Percentiles rank a stretch among this genome's conserved stretches.
These are phyloP conservation scores for Chesias legatella DNA, from an alignment of 2,888 invertebrate species.

Conservation along the genomic window DNA sequence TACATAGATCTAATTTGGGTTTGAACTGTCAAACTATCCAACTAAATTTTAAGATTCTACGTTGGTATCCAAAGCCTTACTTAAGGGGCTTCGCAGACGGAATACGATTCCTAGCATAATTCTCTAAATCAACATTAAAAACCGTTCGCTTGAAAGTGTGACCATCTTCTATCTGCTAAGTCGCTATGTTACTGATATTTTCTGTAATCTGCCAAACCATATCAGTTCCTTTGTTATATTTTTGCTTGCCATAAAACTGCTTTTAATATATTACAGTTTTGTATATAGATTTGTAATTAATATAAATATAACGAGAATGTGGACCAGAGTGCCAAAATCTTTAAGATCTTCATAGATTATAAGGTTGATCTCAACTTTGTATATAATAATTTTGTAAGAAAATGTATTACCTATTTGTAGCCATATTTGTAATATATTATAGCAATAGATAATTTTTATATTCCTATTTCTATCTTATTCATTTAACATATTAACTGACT, in stretches of 20 bases:
- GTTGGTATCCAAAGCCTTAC: too few relatives aligned
- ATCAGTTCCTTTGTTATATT: background rate
- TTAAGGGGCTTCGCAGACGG: too few relatives aligned
- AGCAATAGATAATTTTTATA: too few relatives aligned
- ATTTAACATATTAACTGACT: conserved; percentile 4
- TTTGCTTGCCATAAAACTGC: conserved; percentile 23
- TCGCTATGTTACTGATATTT: too few relatives aligned
- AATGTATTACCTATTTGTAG: conserved; percentile 17
- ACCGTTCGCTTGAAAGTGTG: too few relatives aligned
- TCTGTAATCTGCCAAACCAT: too few relatives aligned
- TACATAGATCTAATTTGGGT: too few relatives aligned
- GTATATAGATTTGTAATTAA: conserved; percentile 29
- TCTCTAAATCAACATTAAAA: too few relatives aligned
- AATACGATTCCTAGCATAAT: too few relatives aligned
- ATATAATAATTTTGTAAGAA: conserved; percentile 47
- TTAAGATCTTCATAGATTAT: conserved; percentile 66
- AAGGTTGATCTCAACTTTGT: conserved; percentile 77
- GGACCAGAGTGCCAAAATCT: conserved; percentile 77
- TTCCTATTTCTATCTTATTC: conserved; percentile 1
- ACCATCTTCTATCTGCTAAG: too few relatives aligned
- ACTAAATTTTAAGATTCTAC: too few relatives aligned
- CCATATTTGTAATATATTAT: conserved; percentile 23
- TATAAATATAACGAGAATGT: conserved; percentile 41
- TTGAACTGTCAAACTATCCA: too few relatives aligned
- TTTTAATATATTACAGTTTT: conserved; percentile 40